These are phyloP conservation scores for Anas bahamensis DNA, from an alignment of 2,797 vertebrate genomes.

Conservation along the genomic window DNA sequence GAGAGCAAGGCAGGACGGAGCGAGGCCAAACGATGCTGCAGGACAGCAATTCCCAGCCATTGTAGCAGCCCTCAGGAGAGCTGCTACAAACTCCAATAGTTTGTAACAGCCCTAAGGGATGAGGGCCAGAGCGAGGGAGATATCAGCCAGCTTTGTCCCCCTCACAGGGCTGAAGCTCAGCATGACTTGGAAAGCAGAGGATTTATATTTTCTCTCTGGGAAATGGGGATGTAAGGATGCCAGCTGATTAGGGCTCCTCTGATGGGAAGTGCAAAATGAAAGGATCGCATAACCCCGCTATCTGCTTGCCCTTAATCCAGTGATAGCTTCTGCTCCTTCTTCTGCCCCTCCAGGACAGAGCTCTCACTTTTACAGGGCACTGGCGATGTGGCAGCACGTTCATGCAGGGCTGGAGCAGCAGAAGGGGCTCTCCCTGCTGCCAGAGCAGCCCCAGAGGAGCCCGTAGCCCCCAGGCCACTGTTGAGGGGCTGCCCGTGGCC, in stretches of 20 bases:
- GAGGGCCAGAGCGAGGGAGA: neutral
- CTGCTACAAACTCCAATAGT: neutral
- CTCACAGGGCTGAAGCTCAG: neutral
- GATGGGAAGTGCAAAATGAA: neutral
- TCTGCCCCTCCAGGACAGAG: neutral
- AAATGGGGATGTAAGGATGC: neutral
- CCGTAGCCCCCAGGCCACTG: neutral
- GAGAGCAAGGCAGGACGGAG: neutral
- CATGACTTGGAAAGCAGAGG: neutral
- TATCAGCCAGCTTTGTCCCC: neutral
- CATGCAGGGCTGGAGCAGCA: neutral
- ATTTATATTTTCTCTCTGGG: neutral
- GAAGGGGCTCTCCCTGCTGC: neutral
- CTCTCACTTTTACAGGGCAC: neutral
- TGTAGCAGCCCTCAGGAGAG: neutral
- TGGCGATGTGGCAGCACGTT: neutral
- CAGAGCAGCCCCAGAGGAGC: neutral
- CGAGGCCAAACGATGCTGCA: neutral
- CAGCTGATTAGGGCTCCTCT: neutral
- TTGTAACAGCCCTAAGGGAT: neutral
- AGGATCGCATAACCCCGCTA: neutral
- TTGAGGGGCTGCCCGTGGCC: neutral
- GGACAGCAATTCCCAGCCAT: neutral
- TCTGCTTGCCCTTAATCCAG: neutral
- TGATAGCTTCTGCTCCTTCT: neutral